These are phyloP conservation scores for Pangasius larnaudii DNA, from an alignment of 2,797 vertebrate species.

Conservation along the genomic window DNA sequence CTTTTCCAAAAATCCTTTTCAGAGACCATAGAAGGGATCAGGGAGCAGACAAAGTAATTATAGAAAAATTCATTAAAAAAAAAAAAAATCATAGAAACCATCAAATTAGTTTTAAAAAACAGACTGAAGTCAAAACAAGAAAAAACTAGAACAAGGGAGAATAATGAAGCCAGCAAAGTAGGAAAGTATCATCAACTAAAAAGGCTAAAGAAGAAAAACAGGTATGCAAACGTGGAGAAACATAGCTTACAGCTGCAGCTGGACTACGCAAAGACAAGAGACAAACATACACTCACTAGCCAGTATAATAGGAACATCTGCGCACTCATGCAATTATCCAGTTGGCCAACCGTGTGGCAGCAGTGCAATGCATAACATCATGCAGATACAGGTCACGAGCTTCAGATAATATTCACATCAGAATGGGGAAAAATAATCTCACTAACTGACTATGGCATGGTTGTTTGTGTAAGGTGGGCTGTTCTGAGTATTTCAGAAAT, in stretches of 20 bases:
- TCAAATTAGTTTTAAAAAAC: background rate
- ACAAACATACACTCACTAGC: background rate
- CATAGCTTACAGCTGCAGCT: background rate
- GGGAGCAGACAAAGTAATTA: conserved; percentile 15
- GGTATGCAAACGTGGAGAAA: background rate
- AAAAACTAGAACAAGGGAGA: background rate
- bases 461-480: background rate
- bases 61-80: background rate
- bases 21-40: conserved; percentile 14
- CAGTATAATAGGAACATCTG: background rate
- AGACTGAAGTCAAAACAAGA: background rate
- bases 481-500: conserved; percentile 9
- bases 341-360: background rate
- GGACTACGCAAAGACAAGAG: background rate
- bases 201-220: background rate
- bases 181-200: background rate
- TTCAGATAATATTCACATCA: background rate
- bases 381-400: background rate
- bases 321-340: background rate
- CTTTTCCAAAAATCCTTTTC: conserved; percentile 19
- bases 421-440: background rate
- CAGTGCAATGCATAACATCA: background rate
- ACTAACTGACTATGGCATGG: background rate
- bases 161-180: background rate
- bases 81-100: background rate